Percentiles rank a stretch among this genome's conserved stretches.
These are phyloP conservation scores for Anaspis maculata DNA, from an alignment of 2,888 invertebrate genomes.

Conservation along the genomic window DNA sequence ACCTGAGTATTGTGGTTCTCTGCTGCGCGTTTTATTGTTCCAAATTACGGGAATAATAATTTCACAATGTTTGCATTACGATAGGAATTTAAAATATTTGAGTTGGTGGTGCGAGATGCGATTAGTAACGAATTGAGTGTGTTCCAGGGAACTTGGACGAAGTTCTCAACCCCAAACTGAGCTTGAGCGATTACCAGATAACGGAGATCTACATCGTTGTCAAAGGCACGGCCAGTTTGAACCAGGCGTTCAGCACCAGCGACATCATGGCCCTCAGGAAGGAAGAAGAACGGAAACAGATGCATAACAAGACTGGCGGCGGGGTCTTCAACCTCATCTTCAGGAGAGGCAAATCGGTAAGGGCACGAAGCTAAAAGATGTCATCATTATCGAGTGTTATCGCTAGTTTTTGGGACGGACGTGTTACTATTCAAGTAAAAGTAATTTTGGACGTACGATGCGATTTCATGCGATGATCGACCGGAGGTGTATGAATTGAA, in stretches of 20 bases:
- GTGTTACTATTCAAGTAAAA: too few relatives aligned
- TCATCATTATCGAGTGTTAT: too few relatives aligned
- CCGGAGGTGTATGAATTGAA: too few relatives aligned
- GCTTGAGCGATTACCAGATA: conserved; percentile 55
- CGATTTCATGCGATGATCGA: too few relatives aligned
- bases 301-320: conserved; percentile 43
- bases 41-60: too few relatives aligned
- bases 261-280: conserved; percentile 51
- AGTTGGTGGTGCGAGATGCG: not conserved
- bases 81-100: conserved; percentile 3
- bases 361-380: too few relatives aligned
- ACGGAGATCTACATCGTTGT: conserved; percentile 56
- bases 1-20: too few relatives aligned
- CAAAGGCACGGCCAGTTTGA: conserved; percentile 45
- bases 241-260: conserved; percentile 39
- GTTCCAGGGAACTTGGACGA: conserved; percentile 51
- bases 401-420: too few relatives aligned
- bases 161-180: conserved; percentile 49
- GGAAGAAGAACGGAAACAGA: conserved; percentile 49
- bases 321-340: conserved; percentile 49
- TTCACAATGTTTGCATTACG: conserved; percentile 9
- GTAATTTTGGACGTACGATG: too few relatives aligned
- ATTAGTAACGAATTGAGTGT: not conserved
- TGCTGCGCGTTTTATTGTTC: too few relatives aligned
- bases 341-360: conserved; percentile 41